Base-by-base conservation (phyloP, 2,888 invertebrate species). In the Microplitis manilae region DNA sequence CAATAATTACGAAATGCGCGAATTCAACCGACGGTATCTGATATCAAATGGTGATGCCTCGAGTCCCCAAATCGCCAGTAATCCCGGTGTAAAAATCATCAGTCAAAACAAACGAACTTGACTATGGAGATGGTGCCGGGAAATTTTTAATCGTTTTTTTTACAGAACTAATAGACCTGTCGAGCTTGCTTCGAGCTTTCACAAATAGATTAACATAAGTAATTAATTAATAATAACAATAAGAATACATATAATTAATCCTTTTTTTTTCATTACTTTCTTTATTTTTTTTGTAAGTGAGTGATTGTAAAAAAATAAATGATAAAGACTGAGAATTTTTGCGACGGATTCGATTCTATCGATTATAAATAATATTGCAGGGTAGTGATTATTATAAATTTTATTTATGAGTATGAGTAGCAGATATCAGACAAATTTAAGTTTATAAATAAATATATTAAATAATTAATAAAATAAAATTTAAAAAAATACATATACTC, bases 1-100 rank as follows among this genome's bases (percentile, higher is more conserved):
- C 90, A 95, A 95, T 90, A 95, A 94, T 87, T 95, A 95, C 90
- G 95, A 95, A 90, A 93, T 95, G 93, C 92, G 94, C 71, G 95
- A 95, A 90, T 92, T 95, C 86, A 94, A 92, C 77, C 83, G 89
- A 69, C 84, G 88, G 78, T 81, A 90, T 81, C 82, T 90, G 81
- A 82, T 88, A 77, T 87, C 88, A 77, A 89, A 87, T 76, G 87
- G 88, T 20, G 84, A 50, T 13, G 9, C 50, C 13, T 50, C 84
- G 41, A 86, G 86, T 77, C 87, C 87, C 90, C 83, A 90, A 91
- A 79, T 92, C 90, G 13, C 50, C 50, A 13, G 50, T 13, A 50
- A 50, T 50, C 50, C 50, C 50, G 83, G 92, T 89, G 85, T 92
- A 91, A 90, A 90, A 90, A 86, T 91, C 90, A 80, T 89, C 90